These are phyloP conservation scores for Megalops atlanticus DNA, from an alignment of 2,113 vertebrate species.

Conservation along the genomic window DNA sequence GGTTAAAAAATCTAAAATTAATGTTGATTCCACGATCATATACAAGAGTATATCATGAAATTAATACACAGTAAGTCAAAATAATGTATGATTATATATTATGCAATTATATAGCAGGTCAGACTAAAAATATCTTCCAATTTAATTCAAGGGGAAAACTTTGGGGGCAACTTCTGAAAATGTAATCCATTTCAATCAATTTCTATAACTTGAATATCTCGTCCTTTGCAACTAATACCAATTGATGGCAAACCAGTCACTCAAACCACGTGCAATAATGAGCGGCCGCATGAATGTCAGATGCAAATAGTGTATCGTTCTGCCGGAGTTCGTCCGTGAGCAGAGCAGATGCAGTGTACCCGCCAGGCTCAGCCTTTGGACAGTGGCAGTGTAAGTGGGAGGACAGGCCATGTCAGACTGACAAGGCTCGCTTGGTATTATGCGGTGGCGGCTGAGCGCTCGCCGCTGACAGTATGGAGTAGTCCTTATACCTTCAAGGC, in stretches of 20 bases:
- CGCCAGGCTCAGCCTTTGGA: conserved; percentile 29
- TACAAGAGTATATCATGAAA: not conserved
- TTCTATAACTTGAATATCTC: too few relatives aligned
- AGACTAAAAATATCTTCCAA: too few relatives aligned
- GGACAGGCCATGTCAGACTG: conserved; percentile 29
- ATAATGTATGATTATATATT: not conserved
- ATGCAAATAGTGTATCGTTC: not conserved
- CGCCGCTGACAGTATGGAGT: conserved; percentile 44
- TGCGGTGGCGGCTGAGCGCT: conserved; percentile 39
- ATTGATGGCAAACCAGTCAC: too few relatives aligned
- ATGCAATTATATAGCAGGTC: not conserved
- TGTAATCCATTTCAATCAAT: too few relatives aligned
- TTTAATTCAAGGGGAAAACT: too few relatives aligned
- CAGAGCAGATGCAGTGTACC: conserved; percentile 18
- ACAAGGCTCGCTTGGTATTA: conserved; percentile 37
- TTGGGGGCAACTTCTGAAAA: too few relatives aligned
- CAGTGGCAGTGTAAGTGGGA: conserved; percentile 48
- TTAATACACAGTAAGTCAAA: not conserved
- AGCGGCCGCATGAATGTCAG: too few relatives aligned
- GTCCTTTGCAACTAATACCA: too few relatives aligned
- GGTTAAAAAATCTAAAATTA: not conserved
- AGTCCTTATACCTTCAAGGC: conserved; percentile 52
- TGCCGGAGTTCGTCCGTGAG: not conserved
- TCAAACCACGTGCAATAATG: too few relatives aligned
- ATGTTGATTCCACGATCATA: not conserved